Evolutionary conservation across 37 sponge, comb jelly and placozoan species (phyloP), one percentile per base, ranked within the genome.

Genomic region (Corticium candelabrum): DNA sequence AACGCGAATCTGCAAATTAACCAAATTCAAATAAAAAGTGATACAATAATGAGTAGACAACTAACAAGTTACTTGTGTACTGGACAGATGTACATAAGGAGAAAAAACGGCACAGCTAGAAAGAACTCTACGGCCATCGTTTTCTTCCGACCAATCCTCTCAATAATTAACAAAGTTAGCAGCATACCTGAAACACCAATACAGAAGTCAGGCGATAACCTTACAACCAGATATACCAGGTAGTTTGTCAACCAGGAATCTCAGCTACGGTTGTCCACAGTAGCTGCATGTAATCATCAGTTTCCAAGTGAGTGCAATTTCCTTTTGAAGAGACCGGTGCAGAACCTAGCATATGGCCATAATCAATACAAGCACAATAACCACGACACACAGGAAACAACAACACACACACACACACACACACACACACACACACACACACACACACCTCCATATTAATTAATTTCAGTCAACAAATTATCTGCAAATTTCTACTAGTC

Each of bases 261-360:
- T 92, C 93, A 41, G 93, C 93, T 37, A 68, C 81, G 62, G 87
- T 37, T 15, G 89, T 80, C 86, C 90, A 86, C 0, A 92, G 39
- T 36, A 92, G 84, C 15, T 83, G 73, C 21, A 84, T 1, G 41
- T 92, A 92, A 50, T 87, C 87, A 41, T 62, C 39, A 1, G 33
- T 67, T 7, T 34, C 75, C 62, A 90, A 50, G n/a, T n/a, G n/a
- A n/a, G n/a, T n/a, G n/a, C n/a, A n/a, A n/a, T n/a, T n/a, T n/a
- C n/a, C n/a, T n/a, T n/a, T n/a, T n/a, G n/a, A n/a, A n/a, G n/a
- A n/a, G n/a, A n/a, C n/a, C n/a, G n/a, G n/a, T n/a, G n/a, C n/a
- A n/a, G n/a, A n/a, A n/a, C n/a, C n/a, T n/a, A n/a, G n/a, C n/a
- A n/a, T n/a, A n/a, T n/a, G n/a, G n/a, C n/a, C n/a, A n/a, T n/a